Evolutionary conservation across 2,797 vertebrate genomes (phyloP), one percentile per base, ranked within the genome.

Genomic region (Cirrhinus mrigala): DNA sequence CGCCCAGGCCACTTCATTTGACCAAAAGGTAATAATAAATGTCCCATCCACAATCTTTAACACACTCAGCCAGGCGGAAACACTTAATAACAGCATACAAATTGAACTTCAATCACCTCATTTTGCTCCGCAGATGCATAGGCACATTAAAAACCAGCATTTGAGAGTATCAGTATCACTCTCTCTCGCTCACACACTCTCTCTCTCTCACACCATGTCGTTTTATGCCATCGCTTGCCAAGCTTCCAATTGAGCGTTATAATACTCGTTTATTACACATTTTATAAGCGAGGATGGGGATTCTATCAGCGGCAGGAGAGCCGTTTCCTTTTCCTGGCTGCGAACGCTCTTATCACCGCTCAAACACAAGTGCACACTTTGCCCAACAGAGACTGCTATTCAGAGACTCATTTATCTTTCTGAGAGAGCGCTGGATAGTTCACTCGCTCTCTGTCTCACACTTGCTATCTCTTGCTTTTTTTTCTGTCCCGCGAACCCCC

Each of bases 41-140:
- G 96, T 96, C 97, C 97, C 97, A 98, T 98, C 96, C 96, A 97
- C 98, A 98, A 98, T 98, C 96, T 98, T 97, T 97, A 97, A 96
- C 96, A 87, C 95, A 97, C 96, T 97, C 97, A 96, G 95, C 97
- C 97, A 97, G 95, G 97, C 94, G 96, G 98, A 99, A 98, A 98
- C 97, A 95, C 97, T 98, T 99, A 98, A 98, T 99, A 98, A 99
- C 97, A 95, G 95, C 96, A 96, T 98, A 99, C 98, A 99, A 99
- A 99, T 99, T 99, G 97, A 98, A 98, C 97, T 98, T 98, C 97
- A 99, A 98, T 98, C 97, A 97, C 96, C 94, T 96, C 94, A 96
- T 98, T 97, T 98, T 96, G 95, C 93, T 94, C 93, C 93, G 94
- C 95, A 95, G 95, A 96, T 94, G 93, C 95, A 93, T 71, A 93